These are phyloP conservation scores for Solea senegalensis DNA, from an alignment of 2,113 vertebrate species.

Conservation along the genomic window DNA sequence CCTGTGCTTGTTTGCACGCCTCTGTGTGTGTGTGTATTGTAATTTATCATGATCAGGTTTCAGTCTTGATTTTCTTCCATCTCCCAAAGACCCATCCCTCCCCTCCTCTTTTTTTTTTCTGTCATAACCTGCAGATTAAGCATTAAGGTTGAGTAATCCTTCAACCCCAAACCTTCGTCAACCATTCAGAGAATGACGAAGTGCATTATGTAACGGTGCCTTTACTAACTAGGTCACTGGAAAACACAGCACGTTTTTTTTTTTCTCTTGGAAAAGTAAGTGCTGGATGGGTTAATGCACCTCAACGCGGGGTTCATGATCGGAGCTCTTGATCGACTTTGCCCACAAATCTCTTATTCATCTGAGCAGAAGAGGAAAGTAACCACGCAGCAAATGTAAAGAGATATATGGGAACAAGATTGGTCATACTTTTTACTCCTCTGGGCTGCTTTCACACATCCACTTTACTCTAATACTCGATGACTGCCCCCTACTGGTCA, in stretches of 20 bases:
- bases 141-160: slow-evolving; percentile 63
- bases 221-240: slow-evolving; percentile 43
- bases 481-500: slow-evolving; percentile 29
- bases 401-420: too few relatives aligned
- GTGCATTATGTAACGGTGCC: slow-evolving; percentile 58
- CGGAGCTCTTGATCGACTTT: too few relatives aligned
- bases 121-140: slow-evolving; percentile 63
- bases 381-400: too few relatives aligned
- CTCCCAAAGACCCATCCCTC: not conserved
- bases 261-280: slow-evolving; percentile 29
- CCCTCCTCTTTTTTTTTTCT: slow-evolving; percentile 22
- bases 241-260: slow-evolving; percentile 7
- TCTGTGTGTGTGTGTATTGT: not conserved
- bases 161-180: slow-evolving; percentile 60
- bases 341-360: too few relatives aligned
- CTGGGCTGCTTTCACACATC: too few relatives aligned
- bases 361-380: too few relatives aligned
- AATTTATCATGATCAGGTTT: slow-evolving; percentile 18
- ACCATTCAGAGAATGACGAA: slow-evolving; percentile 45
- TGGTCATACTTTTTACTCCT: too few relatives aligned
- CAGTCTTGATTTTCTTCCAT: slow-evolving; percentile 9
- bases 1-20: slow-evolving; percentile 4
- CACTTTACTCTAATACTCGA: not conserved
- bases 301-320: not conserved
- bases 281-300: not conserved